Percentiles rank a stretch among this genome's conserved stretches.
Conservation (phyloP, 2,888 invertebrate genomes). For the Pilophorus perplexus region DNA sequence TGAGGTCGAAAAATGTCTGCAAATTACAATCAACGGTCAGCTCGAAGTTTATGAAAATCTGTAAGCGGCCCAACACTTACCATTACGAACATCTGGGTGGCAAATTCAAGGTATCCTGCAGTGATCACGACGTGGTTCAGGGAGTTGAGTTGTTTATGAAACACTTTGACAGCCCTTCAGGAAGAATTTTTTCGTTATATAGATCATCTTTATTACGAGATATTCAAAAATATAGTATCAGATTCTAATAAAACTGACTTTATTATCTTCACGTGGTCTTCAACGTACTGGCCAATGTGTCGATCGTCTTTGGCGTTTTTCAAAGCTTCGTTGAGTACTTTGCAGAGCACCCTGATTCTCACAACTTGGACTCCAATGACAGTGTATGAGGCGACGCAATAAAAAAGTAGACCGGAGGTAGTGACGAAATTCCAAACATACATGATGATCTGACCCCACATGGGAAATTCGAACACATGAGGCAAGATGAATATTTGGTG, state of each 20-base stretch:
- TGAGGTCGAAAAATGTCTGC: neutral
- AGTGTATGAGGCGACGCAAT: neutral
- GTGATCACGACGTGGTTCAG: neutral
- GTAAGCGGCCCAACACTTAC: too few relatives aligned
- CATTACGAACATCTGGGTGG: neutral
- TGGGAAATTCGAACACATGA: neutral
- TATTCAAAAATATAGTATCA: too few relatives aligned
- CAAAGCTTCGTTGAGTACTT: conserved; percentile 4
- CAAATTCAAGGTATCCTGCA: neutral
- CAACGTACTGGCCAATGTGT: neutral
- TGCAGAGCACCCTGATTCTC: neutral
- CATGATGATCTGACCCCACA: conserved; percentile 6
- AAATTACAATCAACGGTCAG: too few relatives aligned
- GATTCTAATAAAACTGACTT: too few relatives aligned
- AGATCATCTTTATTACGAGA: too few relatives aligned
- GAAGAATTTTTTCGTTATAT: too few relatives aligned
- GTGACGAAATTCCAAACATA: neutral
- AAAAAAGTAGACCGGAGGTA: neutral
- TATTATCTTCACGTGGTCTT: neutral
- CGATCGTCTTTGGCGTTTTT: neutral
- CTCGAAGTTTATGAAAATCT: too few relatives aligned
- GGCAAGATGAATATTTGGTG: neutral
- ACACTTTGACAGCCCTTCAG: neutral
- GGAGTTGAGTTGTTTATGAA: neutral
- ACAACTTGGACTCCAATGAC: neutral